Conservation (phyloP, 1,140 invertebrate genomes). For the Physella acuta region DNA sequence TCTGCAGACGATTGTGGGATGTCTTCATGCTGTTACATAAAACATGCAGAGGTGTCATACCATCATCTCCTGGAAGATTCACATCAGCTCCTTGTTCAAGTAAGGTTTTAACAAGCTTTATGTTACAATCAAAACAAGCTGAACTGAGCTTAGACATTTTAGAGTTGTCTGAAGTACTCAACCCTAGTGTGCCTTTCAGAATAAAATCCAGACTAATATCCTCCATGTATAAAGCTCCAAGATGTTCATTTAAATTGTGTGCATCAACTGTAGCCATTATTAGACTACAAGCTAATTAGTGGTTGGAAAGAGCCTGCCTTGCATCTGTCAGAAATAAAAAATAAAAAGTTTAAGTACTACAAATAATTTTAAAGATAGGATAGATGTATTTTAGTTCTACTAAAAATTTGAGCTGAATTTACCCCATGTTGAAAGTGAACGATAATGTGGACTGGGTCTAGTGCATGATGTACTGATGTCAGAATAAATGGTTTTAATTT, state of each 20-base stretch:
- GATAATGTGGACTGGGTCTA: too few species aligned
- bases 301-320: too few species aligned
- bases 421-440: too few species aligned
- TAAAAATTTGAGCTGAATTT: too few species aligned
- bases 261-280: slow-evolving; percentile 10
- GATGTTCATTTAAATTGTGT: slow-evolving; percentile 3
- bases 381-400: too few species aligned
- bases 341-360: too few species aligned
- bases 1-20: slow-evolving; percentile 31
- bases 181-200: background rate
- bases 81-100: slow-evolving; percentile 41
- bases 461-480: too few species aligned
- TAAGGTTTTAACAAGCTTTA: slow-evolving; percentile 37
- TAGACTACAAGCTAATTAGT: too few species aligned
- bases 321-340: too few species aligned
- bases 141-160: slow-evolving; percentile 35
- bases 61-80: slow-evolving; percentile 37
- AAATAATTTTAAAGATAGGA: too few species aligned
- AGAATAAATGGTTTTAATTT: too few species aligned
- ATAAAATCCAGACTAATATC: slow-evolving; percentile 9
- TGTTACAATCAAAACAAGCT: slow-evolving; percentile 38
- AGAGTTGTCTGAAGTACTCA: background rate
- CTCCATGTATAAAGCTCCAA: slow-evolving; percentile 14
- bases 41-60: slow-evolving; percentile 47
- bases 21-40: slow-evolving; percentile 40